phyloP scores from a whole-genome alignment of 2,888 invertebrate genomes.

The Perizoma flavofasciatum region DNA sequence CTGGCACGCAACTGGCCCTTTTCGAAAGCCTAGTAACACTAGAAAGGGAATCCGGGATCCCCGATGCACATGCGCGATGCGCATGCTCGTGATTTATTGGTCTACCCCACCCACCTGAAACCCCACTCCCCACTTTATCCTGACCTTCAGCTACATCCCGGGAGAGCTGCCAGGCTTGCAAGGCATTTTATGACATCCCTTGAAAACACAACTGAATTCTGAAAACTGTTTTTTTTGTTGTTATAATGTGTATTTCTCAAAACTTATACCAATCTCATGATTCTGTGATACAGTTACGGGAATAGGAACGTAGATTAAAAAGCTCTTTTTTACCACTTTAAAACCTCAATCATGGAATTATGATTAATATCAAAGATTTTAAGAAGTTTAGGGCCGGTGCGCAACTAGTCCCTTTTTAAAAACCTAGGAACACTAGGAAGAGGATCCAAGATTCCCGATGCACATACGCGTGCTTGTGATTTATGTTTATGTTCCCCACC shows the following conservation, averaged over 20 bases:
- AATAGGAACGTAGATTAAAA: conserved; percentile 16
- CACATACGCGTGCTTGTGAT: conserved; percentile 60
- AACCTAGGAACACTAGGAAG: conserved; percentile 12
- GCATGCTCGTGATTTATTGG: conserved; percentile 63
- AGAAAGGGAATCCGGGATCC: conserved; percentile 41
- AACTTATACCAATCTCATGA: background rate
- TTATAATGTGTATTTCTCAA: conserved; percentile 5
- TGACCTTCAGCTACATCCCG: conserved; percentile 78
- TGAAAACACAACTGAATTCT: conserved; percentile 18
- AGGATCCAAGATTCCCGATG: conserved; percentile 53
- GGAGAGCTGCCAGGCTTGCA: conserved; percentile 65
- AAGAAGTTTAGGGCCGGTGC: conserved; percentile 15
- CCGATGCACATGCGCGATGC: conserved; percentile 64
- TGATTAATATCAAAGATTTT: background rate
- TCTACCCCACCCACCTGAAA: conserved; percentile 41
- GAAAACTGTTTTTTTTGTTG: background rate
- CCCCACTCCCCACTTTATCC: conserved; percentile 41
- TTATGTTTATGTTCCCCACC: conserved; percentile 46
- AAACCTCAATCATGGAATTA: no score
- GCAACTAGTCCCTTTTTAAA: conserved; percentile 13
- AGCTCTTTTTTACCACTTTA: conserved; percentile 4
- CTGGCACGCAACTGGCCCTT: conserved; percentile 17
- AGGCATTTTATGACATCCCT: conserved; percentile 31
- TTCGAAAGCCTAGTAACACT: conserved; percentile 8
- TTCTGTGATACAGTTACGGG: conserved; percentile 9